Base-by-base conservation (phyloP, 2,888 invertebrate species). In the Bombyx huttoni region DNA sequence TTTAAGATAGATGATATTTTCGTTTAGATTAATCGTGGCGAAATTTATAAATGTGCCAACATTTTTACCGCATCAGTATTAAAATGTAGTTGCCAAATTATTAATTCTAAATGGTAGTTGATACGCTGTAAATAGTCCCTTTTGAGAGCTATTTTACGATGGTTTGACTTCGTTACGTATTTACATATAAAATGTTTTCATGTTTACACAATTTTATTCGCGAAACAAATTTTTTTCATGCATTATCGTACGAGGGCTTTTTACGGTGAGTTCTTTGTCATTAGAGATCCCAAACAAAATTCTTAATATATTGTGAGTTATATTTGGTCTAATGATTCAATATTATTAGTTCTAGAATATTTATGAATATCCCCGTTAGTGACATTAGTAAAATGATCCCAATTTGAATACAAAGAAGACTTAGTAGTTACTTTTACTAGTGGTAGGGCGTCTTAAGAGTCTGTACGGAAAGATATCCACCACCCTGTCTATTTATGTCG, bases 21-120 rank as follows among this genome's bases (percentile, higher is more conserved):
- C 70, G 70, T 76, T 81, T 82, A 81, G 74, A 63, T 57, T 74
- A 56, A 69, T 71, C 68, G 65, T 67, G 84, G 85, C 82, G 61
- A 40, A 64, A 79, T 74, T 75, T 73, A 63, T 69, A 77, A 40
- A 71, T 75, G 87, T 89, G 89, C 89, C 88, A 89, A 86, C 85
- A 83, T 88, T 89, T 89, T 89, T 89, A 89, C 88, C 89, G 83
- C 79, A 80, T 84, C 89, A 89, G 88, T 89, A 89, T 89, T 88
- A 80, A 83, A 70, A 62, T 62, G 81, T 86, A 87, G 84, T 81
- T 82, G 85, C 85, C 86, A 86, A 86, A 82, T 65, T 67, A 71
- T 70, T 78, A 75, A 74, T 78, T 72, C 64, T 77, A 73, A 75
- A 75, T 77, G 67, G 76, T 83, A 82, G 80, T 66, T 72, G 73